These are phyloP conservation scores for Myotis brandtii DNA, from an alignment of 2,113 vertebrate genomes.

Conservation along the genomic window DNA sequence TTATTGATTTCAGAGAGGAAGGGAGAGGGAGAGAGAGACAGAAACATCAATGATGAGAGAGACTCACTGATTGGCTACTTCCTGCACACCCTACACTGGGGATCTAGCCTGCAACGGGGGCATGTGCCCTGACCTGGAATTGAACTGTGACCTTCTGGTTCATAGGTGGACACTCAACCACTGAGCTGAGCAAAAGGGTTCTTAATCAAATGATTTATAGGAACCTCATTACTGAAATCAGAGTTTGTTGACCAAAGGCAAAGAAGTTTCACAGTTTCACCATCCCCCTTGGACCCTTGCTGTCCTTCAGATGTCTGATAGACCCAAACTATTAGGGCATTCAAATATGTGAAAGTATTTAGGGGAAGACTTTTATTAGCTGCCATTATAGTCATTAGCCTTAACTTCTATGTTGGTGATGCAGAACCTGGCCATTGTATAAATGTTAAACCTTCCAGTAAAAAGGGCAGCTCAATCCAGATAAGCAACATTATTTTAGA, in stretches of 20 bases:
- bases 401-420: background rate
- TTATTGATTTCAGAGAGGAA: too few species aligned
- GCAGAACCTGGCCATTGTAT: background rate
- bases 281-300: background rate
- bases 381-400: background rate
- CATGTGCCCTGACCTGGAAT: too few species aligned
- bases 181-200: background rate
- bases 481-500: background rate
- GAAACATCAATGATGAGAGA: too few species aligned
- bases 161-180: too few species aligned
- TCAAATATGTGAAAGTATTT: background rate
- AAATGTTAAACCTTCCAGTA: background rate
- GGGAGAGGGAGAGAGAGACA: too few species aligned
- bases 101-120: too few species aligned
- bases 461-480: background rate
- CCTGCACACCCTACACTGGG: too few species aligned
- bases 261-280: background rate
- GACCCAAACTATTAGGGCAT: background rate
- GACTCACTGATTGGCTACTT: too few species aligned
- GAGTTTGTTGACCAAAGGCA: background rate
- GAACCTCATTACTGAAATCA: background rate
- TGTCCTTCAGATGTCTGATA: background rate
- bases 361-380: background rate
- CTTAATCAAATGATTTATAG: background rate
- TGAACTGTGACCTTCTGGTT: too few species aligned